Conservation (phyloP, 2,113 vertebrate genomes). For the Reinhardtius hippoglossoides region DNA sequence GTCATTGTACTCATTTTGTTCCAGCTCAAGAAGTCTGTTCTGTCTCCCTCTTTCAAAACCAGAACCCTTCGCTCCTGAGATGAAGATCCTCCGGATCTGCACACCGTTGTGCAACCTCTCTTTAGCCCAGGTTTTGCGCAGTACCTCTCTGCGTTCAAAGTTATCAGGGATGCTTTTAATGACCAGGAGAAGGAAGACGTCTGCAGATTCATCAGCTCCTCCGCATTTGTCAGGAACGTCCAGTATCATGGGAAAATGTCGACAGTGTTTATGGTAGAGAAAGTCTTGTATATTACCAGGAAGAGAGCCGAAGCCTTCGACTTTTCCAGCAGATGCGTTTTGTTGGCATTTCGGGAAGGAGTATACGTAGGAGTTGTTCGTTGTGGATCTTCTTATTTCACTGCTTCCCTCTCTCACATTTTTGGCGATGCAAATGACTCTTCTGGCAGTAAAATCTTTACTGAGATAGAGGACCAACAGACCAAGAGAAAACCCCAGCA, state of each 20-base stretch:
- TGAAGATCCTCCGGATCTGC: constrained; percentile 83
- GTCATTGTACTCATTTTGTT: constrained; percentile 79
- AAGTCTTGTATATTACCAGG: constrained; percentile 81
- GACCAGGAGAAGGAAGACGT: constrained; percentile 84
- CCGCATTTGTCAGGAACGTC: constrained; percentile 77
- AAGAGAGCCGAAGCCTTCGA: constrained; percentile 74
- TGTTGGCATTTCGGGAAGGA: constrained; percentile 54
- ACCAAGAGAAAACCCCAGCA: constrained; percentile 38
- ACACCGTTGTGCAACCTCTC: constrained; percentile 77
- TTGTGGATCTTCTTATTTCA: neutral
- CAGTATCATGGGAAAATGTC: constrained; percentile 81
- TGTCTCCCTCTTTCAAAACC: constrained; percentile 71
- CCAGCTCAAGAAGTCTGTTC: constrained; percentile 82
- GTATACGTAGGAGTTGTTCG: neutral
- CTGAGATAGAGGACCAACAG: constrained; percentile 60
- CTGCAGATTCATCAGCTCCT: constrained; percentile 63
- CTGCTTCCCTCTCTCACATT: neutral
- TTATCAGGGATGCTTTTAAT: constrained; percentile 87
- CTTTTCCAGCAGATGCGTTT: constrained; percentile 63
- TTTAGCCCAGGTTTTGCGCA: constrained; percentile 89
- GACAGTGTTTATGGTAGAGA: constrained; percentile 84
- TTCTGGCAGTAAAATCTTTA: constrained; percentile 41
- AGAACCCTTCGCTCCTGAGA: constrained; percentile 62
- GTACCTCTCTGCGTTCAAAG: constrained; percentile 85
- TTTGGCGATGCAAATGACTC: fast-evolving